Base-by-base conservation (phyloP, 2,797 vertebrate genomes). In the Rallus crepitans region DNA sequence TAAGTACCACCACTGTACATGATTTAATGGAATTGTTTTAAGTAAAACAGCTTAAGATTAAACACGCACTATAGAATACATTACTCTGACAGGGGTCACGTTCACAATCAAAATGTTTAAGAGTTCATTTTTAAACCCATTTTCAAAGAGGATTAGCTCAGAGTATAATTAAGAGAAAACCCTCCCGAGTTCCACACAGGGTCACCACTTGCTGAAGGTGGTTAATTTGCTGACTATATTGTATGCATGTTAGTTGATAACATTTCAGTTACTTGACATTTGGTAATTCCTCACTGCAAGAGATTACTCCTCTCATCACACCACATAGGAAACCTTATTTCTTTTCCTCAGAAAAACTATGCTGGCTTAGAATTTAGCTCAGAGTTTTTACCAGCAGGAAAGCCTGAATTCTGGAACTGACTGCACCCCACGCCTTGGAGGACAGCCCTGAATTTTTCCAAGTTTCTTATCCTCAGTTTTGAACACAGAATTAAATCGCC, bases 61-160 rank as follows among this genome's bases (percentile, higher is more conserved):
- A 91, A 77, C 31, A 66, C 66, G 19, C 31, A 10, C 27, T n/a
- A 28, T 3, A 55, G 6, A 77, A 73, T 25, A 77, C 21, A 80
- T 45, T 28, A 61, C 13, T 12, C 60, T 82, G 40, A 24, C 45
- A 85, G 77, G 3, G 30, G 42, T 86, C 76, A 90, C 0, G 0
- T 33, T 56, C 39, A 57, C 64, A 87, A 64, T 47, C 47, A 70
- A 75, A 73, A 72, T 9, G 15, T 50, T 93, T 55, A 55, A 69
- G 52, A 31, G 47, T 9, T 89, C 24, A 45, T 60, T 87, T 94
- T 86, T 65, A 83, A 93, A 69, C 21, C 15, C 33, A 37, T 53
- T 65, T 39, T 61, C 30, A 75, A 89, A 94, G 65, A 83, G 30
- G 47, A 93, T 94, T 94, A 96, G n/a, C 30, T 73, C 52, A 24